Conservation (phyloP, 2,797 vertebrate species). For the Ctenopoma multispine region DNA sequence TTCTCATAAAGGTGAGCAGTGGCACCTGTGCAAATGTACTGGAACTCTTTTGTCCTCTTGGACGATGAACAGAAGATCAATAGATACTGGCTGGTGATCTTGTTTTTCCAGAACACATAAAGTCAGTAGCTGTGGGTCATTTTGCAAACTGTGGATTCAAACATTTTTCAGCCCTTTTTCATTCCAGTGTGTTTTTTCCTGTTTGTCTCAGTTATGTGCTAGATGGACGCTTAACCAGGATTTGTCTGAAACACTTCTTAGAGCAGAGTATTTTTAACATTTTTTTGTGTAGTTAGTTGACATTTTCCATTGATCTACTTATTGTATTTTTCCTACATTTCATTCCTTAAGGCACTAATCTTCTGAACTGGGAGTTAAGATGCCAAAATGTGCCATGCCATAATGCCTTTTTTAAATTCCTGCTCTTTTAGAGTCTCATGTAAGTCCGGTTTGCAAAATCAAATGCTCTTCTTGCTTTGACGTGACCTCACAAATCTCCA, state of each 20-base stretch:
- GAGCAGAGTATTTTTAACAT: conserved; percentile 66
- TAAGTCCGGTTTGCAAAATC: conserved; percentile 64
- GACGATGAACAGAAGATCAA: conserved; percentile 54
- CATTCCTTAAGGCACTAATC: conserved; percentile 54
- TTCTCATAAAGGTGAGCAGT: conserved; percentile 13
- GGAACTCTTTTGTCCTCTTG: conserved; percentile 30
- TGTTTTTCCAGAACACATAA: conserved; percentile 27
- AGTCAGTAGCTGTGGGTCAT: conserved; percentile 32
- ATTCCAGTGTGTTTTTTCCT: conserved; percentile 30
- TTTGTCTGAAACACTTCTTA: conserved; percentile 67
- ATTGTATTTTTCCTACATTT: conserved; percentile 51
- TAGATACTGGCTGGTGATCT: conserved; percentile 23
- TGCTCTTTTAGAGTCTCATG: conserved; percentile 52
- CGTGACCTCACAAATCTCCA: conserved; percentile 65
- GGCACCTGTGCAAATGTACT: conserved; percentile 42
- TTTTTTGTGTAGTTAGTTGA: conserved; percentile 43
- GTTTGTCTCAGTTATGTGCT: conserved; percentile 42
- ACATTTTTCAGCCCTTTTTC: conserved; percentile 37
- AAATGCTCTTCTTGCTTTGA: conserved; percentile 54
- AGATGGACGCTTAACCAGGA: conserved; percentile 45
- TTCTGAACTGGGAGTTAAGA: conserved; percentile 62
- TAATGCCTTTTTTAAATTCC: conserved; percentile 75
- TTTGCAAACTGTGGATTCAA: conserved; percentile 37
- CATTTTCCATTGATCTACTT: conserved; percentile 35
- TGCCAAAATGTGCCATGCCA: conserved; percentile 83